Conservation (phyloP, 2,797 vertebrate genomes). For the Monodelphis domestica region DNA sequence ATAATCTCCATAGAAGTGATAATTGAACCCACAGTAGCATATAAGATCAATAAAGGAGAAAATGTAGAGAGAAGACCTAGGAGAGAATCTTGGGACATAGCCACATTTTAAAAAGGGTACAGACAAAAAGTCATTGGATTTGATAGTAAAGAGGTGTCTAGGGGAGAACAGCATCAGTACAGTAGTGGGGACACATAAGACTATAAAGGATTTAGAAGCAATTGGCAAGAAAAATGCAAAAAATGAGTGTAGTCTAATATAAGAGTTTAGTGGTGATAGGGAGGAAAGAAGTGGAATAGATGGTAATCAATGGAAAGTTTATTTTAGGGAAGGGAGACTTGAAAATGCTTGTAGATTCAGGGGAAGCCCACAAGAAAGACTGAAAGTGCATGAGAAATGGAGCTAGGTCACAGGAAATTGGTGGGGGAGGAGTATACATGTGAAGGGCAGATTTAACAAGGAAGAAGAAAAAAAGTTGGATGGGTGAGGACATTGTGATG, state of each 20-base stretch:
- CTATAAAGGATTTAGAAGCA: neutral
- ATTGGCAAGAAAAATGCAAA: neutral
- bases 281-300: neutral
- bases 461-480: neutral
- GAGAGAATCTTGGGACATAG: neutral
- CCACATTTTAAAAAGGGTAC: neutral
- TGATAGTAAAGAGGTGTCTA: neutral
- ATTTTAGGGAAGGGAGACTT: neutral
- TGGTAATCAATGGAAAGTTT: neutral
- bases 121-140: neutral
- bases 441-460: neutral
- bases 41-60: neutral
- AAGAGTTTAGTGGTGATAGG: neutral
- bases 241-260: neutral
- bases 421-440: neutral
- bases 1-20: neutral
- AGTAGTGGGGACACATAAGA: neutral
- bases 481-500: neutral
- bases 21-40: neutral
- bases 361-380: neutral
- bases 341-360: neutral
- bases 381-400: neutral
- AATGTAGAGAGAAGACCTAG: neutral
- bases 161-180: neutral
- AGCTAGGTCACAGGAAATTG: neutral